These are phyloP conservation scores for Netelia virgata DNA, from an alignment of 2,888 invertebrate species.

Conservation along the genomic window DNA sequence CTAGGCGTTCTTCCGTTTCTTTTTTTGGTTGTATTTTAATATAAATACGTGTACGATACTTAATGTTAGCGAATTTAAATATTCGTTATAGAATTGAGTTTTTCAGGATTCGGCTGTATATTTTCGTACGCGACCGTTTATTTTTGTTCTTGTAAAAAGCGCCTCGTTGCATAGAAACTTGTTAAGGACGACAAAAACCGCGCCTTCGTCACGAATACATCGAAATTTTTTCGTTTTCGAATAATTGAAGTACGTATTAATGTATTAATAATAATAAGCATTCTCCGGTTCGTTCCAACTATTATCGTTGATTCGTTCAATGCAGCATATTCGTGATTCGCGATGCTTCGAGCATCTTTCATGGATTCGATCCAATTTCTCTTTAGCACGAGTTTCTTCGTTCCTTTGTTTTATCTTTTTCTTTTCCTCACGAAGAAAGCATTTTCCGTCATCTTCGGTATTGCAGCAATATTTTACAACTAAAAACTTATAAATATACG, in stretches of 20 bases:
- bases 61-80: constrained; percentile 31
- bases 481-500: neutral
- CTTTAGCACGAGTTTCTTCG: constrained; percentile 28
- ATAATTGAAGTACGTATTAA: constrained; percentile 6
- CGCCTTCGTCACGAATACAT: neutral
- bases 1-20: constrained; percentile 30
- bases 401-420: neutral
- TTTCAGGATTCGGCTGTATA: neutral
- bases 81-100: constrained; percentile 32
- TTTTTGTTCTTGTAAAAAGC: constrained; percentile 50
- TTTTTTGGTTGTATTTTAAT: constrained; percentile 47
- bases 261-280: constrained; percentile 60
- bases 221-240: constrained; percentile 3
- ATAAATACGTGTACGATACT: constrained; percentile 52
- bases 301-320: constrained; percentile 36
- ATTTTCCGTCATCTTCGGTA: constrained; percentile 54
- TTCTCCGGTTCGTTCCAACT: constrained; percentile 33
- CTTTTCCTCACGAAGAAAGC: constrained; percentile 32
- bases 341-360: neutral
- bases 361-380: neutral
- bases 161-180: neutral
- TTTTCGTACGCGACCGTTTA: constrained; percentile 16
- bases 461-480: constrained; percentile 48
- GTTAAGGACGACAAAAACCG: too few relatives aligned
- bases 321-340: constrained; percentile 12